Evolutionary conservation across 2,113 vertebrate species (phyloP).

Genomic region (Grammomys dolichurus): DNA sequence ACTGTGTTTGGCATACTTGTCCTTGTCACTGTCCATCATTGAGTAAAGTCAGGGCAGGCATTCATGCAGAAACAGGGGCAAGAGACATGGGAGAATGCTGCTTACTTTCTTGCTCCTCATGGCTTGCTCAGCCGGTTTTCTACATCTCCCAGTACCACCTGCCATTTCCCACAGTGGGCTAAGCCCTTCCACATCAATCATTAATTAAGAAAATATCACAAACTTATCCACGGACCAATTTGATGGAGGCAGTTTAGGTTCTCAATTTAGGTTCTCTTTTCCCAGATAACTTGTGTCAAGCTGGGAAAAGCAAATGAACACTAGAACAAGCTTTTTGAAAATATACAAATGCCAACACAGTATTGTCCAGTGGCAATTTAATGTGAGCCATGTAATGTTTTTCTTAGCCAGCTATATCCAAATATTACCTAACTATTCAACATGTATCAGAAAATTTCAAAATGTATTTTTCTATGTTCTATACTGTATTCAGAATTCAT

Average conservation of each 20-base stretch:
- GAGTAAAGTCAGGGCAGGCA: background rate
- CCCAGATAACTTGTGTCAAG: background rate
- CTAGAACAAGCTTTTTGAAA: background rate
- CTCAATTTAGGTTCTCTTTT: background rate
- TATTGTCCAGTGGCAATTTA: background rate
- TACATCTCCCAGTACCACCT: background rate
- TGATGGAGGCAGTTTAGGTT: background rate
- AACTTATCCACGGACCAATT: background rate
- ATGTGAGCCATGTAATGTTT: background rate
- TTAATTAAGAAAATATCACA: background rate
- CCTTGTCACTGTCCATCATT: background rate
- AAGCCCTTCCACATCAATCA: background rate
- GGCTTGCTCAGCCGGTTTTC: background rate
- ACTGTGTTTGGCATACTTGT: background rate
- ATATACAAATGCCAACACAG: background rate
- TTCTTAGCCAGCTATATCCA: conserved; percentile 6
- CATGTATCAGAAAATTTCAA: conserved; percentile 33
- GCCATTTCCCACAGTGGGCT: background rate
- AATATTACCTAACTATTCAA: conserved; percentile 35
- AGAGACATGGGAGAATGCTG: background rate
- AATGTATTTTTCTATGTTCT: conserved; percentile 12
- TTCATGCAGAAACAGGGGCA: background rate
- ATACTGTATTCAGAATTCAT: conserved; percentile 25
- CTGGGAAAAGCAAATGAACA: background rate
- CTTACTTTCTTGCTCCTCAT: background rate